These are phyloP conservation scores for Galeruca laticollis DNA, from an alignment of 2,888 invertebrate genomes.

Conservation along the genomic window DNA sequence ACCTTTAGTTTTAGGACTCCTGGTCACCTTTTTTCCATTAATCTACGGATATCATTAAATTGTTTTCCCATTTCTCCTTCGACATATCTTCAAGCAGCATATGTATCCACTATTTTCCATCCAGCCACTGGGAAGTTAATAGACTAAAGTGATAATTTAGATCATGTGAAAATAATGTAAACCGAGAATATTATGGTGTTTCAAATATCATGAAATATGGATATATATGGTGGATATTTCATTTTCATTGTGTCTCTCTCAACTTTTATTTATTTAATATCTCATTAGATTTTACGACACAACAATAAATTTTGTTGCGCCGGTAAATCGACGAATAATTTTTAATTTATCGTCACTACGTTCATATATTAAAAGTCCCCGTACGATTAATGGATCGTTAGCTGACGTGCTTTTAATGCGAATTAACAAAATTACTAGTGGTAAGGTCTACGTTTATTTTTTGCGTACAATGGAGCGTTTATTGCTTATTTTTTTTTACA, in stretches of 20 bases:
- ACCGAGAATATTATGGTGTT: slow-evolving; percentile 9
- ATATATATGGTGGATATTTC: slow-evolving; percentile 32
- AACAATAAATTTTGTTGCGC: slow-evolving; percentile 45
- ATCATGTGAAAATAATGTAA: slow-evolving; percentile 44
- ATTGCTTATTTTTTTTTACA: background rate
- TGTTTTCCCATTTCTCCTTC: too few relatives aligned
- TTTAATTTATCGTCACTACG: slow-evolving; percentile 44
- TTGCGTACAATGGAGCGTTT: background rate
- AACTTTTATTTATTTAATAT: slow-evolving; percentile 49
- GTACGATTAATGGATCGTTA: slow-evolving; percentile 26
- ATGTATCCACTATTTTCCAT: too few relatives aligned
- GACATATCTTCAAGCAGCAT: too few relatives aligned
- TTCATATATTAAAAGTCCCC: slow-evolving; percentile 20
- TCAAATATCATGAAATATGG: slow-evolving; percentile 46
- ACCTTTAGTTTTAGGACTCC: too few relatives aligned
- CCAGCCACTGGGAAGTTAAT: background rate
- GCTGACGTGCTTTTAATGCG: slow-evolving; percentile 6
- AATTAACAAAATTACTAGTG: slow-evolving; percentile 15
- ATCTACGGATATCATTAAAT: too few relatives aligned
- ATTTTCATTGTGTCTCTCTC: slow-evolving; percentile 41
- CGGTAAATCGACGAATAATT: slow-evolving; percentile 44
- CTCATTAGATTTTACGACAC: slow-evolving; percentile 44
- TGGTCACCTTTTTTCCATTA: too few relatives aligned
- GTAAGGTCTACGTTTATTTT: slow-evolving; percentile 6
- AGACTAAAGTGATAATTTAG: slow-evolving; percentile 53